phyloP scores from a whole-genome alignment of 2,113 vertebrate genomes.

The Rhea americana region DNA sequence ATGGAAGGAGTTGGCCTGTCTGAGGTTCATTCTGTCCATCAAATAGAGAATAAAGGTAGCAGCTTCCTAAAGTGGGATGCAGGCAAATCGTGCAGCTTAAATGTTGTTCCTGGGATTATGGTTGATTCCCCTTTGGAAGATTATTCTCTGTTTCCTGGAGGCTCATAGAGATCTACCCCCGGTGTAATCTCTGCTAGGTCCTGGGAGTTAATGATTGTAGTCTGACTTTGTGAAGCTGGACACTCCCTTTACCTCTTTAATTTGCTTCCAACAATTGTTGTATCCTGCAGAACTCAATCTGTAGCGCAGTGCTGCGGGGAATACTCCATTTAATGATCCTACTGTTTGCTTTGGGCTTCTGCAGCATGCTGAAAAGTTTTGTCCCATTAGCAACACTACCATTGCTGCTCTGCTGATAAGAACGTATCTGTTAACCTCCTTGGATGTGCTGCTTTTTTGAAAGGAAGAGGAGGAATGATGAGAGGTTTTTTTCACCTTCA shows the following conservation, averaged over 20 bases:
- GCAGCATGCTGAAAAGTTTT: background rate
- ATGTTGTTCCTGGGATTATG: background rate
- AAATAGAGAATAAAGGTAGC: background rate
- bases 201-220: background rate
- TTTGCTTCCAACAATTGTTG: background rate
- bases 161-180: background rate
- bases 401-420: background rate
- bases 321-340: background rate
- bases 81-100: rapidly evolving
- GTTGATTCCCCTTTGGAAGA: background rate
- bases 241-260: background rate
- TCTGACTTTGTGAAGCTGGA: background rate
- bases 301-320: background rate
- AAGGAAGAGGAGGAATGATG: background rate
- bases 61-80: background rate
- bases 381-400: background rate
- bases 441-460: background rate
- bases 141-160: background rate
- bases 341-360: background rate
- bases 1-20: background rate
- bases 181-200: background rate
- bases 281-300: background rate
- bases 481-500: background rate
- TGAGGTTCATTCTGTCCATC: background rate
- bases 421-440: background rate